phyloP scores from a whole-genome alignment of 2,113 vertebrate genomes.

The Spizaetus ornatus region DNA sequence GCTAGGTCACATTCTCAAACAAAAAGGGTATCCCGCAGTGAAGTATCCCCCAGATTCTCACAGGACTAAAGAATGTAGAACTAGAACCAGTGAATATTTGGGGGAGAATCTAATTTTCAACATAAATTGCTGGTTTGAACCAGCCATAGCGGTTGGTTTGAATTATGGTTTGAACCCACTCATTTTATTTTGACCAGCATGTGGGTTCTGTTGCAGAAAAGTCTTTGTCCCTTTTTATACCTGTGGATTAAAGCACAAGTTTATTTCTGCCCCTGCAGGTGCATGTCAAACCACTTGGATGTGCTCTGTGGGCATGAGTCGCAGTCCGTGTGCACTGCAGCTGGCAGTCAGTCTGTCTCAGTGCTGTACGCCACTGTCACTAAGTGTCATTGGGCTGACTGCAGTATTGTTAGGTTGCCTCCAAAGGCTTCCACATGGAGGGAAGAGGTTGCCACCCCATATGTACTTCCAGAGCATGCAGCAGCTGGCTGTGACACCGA shows the following conservation, averaged over 20 bases:
- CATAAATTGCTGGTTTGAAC: not conserved
- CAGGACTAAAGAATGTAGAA: not conserved
- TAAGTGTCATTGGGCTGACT: not conserved
- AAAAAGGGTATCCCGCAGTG: not conserved
- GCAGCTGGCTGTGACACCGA: not conserved
- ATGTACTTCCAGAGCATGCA: not conserved
- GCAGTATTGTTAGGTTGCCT: not conserved
- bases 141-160: rapidly evolving
- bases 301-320: not conserved
- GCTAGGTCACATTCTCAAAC: not conserved
- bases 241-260: not conserved
- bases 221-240: not conserved
- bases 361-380: not conserved
- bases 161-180: not conserved
- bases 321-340: rapidly evolving
- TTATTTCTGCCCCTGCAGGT: not conserved
- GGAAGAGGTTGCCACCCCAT: not conserved
- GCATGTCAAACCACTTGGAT: not conserved
- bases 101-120: not conserved
- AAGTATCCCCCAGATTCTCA: not conserved
- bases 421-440: not conserved
- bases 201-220: not conserved
- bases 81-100: not conserved
- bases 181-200: not conserved
- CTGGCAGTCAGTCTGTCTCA: not conserved